phyloP scores from a whole-genome alignment of 1,140 invertebrate genomes.

The Heliconius himera region DNA sequence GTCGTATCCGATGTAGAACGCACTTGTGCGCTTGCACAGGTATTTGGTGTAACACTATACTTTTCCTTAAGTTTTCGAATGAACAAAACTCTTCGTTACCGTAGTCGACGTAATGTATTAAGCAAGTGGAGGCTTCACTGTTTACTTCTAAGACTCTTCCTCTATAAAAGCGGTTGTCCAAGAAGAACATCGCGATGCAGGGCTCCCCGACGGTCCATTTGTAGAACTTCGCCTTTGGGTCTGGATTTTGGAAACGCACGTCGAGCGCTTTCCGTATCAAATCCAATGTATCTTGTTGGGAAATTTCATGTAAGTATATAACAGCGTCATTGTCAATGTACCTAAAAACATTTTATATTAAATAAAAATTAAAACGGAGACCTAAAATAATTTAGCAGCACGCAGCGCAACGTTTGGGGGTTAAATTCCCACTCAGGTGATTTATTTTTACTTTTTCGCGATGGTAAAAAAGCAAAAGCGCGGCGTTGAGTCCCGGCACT shows the following conservation, averaged over 20 bases:
- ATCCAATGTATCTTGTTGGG: slow-evolving; percentile 71
- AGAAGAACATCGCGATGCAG: slow-evolving; percentile 84
- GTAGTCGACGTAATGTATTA: slow-evolving; percentile 84
- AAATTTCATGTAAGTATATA: slow-evolving; percentile 82
- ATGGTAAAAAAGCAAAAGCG: too few relatives aligned
- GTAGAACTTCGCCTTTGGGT: slow-evolving; percentile 72
- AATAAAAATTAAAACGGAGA: too few relatives aligned
- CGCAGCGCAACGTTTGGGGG: too few relatives aligned
- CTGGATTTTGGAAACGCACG: slow-evolving; percentile 73
- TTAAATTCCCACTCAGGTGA: too few relatives aligned
- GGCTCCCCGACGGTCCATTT: slow-evolving; percentile 83
- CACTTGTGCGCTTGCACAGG: slow-evolving; percentile 82
- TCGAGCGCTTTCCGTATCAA: slow-evolving; percentile 80
- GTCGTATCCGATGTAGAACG: slow-evolving; percentile 72
- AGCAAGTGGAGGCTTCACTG: slow-evolving; percentile 62
- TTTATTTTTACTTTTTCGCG: too few relatives aligned
- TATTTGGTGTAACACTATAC: slow-evolving; percentile 82
- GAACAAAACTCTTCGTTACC: slow-evolving; percentile 83
- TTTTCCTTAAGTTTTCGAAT: slow-evolving; percentile 81
- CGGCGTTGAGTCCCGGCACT: too few relatives aligned
- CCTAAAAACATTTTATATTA: slow-evolving; percentile 59
- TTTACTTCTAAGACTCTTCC: slow-evolving; percentile 78
- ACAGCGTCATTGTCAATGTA: slow-evolving; percentile 82
- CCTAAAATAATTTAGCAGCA: too few relatives aligned
- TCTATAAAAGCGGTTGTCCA: slow-evolving; percentile 85